Evolutionary conservation across 2,888 invertebrate genomes (phyloP).

Genomic region (Caenorhabditis panamensis): DNA sequence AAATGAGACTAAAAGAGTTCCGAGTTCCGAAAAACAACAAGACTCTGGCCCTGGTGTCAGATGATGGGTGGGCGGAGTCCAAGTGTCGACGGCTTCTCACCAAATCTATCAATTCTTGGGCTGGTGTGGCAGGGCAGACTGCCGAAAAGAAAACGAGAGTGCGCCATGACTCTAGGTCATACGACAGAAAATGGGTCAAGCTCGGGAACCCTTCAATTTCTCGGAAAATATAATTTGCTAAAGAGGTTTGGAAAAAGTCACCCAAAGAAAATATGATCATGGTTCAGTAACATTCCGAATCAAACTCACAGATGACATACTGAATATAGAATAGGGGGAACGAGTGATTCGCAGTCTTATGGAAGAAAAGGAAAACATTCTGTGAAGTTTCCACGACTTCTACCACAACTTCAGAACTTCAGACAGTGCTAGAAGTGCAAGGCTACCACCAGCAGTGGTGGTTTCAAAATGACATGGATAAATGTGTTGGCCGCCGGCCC

Average conservation of each 20-base stretch:
- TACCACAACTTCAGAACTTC: background rate
- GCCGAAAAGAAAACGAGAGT: slow-evolving; percentile 17
- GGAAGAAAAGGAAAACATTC: slow-evolving; percentile 26
- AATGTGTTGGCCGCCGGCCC: slow-evolving; percentile 47
- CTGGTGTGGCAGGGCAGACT: slow-evolving; percentile 5
- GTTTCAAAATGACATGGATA: slow-evolving; percentile 53
- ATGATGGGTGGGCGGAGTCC: slow-evolving; percentile 55
- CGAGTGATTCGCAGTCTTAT: slow-evolving; percentile 9
- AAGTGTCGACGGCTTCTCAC: slow-evolving; percentile 62
- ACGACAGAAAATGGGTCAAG: background rate
- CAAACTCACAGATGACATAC: slow-evolving; percentile 26
- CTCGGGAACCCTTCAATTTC: no score
- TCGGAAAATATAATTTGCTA: background rate
- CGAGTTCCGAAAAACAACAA: slow-evolving; percentile 33
- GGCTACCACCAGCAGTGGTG: slow-evolving; percentile 42
- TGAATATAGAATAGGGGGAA: slow-evolving; percentile 40
- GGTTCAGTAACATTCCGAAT: background rate
- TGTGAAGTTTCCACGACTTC: no score
- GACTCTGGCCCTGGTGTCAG: slow-evolving; percentile 46
- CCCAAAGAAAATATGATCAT: background rate
- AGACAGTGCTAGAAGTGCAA: slow-evolving; percentile 22
- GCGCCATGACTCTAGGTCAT: slow-evolving; percentile 19
- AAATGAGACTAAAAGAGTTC: slow-evolving; percentile 14
- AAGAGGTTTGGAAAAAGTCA: background rate
- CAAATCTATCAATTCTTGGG: slow-evolving; percentile 60